A percentile compares a stretch with the other conserved stretches of the same genome.
Evolutionary conservation across 1,140 invertebrate genomes (phyloP).

Genomic region (Panagrolaimus sp.): DNA sequence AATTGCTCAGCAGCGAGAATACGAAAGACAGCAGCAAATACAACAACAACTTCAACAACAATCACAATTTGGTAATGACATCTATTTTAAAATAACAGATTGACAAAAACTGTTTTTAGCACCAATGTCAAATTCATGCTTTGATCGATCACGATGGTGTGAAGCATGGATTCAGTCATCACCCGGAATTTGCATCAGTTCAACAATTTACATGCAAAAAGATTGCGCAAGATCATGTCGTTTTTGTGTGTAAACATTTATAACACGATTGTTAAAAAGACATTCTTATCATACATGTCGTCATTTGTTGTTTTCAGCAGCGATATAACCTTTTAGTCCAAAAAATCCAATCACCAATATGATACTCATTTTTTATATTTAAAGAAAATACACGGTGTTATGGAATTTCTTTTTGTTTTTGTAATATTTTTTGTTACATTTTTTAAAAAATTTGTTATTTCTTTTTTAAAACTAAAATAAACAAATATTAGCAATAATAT

Average conservation of each 20-base stretch:
- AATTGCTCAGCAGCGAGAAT: conserved; percentile 13
- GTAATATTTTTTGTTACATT: too few species aligned
- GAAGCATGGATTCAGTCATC: conserved; percentile 36
- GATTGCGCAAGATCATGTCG: conserved; percentile 44
- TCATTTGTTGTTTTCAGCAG: too few species aligned
- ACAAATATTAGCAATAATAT: too few species aligned
- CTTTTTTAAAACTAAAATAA: too few species aligned
- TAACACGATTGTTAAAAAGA: too few species aligned
- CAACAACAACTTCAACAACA: conserved; percentile 7
- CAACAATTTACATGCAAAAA: conserved; percentile 49
- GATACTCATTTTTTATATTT: too few species aligned
- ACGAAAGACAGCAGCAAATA: conserved; percentile 22
- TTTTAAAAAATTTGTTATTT: too few species aligned
- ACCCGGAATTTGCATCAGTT: conserved; percentile 41
- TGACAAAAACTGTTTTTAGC: conserved; percentile 1
- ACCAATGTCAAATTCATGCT: conserved; percentile 19
- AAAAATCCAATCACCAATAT: too few species aligned
- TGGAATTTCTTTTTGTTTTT: too few species aligned
- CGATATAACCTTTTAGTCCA: too few species aligned
- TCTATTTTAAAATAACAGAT: not conserved
- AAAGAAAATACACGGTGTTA: too few species aligned
- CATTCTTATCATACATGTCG: too few species aligned
- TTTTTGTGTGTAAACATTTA: conserved; percentile 26
- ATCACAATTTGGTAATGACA: not conserved
- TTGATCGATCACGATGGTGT: conserved; percentile 47